Conservation (phyloP, 2,113 vertebrate genomes). For the Orcinus orca region DNA sequence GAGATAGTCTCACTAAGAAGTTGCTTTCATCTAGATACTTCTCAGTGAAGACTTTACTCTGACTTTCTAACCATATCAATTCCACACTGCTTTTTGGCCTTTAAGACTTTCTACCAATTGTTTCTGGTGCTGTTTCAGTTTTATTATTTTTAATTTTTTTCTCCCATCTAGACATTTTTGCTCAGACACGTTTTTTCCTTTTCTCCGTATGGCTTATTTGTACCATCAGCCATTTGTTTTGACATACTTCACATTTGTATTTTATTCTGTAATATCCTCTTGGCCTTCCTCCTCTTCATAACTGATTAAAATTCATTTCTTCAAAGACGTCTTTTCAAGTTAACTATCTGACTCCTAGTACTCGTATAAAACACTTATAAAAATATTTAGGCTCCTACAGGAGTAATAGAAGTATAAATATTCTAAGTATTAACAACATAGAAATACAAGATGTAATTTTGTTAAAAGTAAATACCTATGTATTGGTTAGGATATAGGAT, state of each 20-base stretch:
- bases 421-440: background rate
- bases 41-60: background rate
- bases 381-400: background rate
- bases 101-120: background rate
- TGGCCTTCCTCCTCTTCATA: background rate
- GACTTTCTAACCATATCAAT: background rate
- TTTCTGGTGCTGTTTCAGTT: background rate
- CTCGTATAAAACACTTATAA: background rate
- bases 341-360: background rate
- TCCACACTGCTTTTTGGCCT: background rate
- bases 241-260: background rate
- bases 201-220: background rate
- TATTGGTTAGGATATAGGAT: background rate
- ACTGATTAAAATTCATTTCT: background rate
- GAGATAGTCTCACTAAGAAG: background rate
- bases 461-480: background rate
- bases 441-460: constrained; percentile 4
- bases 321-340: constrained; percentile 9
- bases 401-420: background rate
- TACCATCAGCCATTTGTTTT: background rate
- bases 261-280: background rate
- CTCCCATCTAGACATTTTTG: background rate
- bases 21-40: background rate
- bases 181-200: background rate
- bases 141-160: background rate